phyloP scores from a whole-genome alignment of 2,797 vertebrate species.

The Lepilemur septentrionalis region DNA sequence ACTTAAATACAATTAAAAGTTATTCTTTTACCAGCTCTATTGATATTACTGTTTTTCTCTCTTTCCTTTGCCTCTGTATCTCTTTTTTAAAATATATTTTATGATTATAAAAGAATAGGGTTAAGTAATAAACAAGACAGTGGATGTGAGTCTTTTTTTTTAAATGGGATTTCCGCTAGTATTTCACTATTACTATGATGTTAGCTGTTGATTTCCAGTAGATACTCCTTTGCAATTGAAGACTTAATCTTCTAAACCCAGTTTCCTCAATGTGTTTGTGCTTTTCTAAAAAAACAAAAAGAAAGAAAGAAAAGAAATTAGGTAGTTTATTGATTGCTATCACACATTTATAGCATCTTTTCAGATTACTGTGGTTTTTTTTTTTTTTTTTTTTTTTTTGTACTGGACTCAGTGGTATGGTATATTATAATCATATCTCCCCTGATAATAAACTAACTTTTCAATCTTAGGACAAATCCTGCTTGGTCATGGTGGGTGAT shows the following conservation, averaged over 20 bases:
- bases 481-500: not conserved
- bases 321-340: not conserved
- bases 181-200: not conserved
- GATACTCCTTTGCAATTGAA: not conserved
- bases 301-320: not conserved
- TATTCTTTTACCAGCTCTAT: not conserved
- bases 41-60: not conserved
- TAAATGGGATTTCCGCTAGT: not conserved
- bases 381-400: not conserved
- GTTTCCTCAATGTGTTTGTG: not conserved
- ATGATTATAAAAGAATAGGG: not conserved
- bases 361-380: not conserved
- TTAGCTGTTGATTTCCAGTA: not conserved
- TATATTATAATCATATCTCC: not conserved
- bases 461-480: slow-evolving; percentile 3
- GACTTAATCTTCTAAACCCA: not conserved
- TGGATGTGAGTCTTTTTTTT: not conserved
- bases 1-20: not conserved
- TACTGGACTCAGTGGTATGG: not conserved
- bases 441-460: not conserved
- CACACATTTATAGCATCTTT: not conserved
- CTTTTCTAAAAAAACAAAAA: not conserved
- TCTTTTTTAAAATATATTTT: not conserved
- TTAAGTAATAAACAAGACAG: not conserved
- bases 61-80: not conserved